Conservation (phyloP, 1,140 invertebrate genomes). For the Cecropterus lyciades region DNA sequence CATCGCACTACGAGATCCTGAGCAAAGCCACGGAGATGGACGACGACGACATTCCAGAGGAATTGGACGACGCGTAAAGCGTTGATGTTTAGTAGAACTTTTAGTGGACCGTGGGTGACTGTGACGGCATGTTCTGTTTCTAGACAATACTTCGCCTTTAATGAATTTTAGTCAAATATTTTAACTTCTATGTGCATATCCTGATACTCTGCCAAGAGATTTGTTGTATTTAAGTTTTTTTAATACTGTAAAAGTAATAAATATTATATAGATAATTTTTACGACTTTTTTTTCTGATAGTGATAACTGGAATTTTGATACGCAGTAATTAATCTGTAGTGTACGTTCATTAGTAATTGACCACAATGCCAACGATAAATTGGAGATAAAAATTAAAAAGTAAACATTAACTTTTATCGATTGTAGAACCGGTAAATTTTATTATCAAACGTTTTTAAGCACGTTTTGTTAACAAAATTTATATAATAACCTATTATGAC, state of each 20-base stretch:
- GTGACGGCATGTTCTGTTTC: slow-evolving; percentile 26
- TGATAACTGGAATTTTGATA: not conserved
- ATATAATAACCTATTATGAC: no score
- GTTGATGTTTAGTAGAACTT: slow-evolving; percentile 25
- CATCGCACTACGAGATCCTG: slow-evolving; percentile 74
- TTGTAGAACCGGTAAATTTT: not conserved
- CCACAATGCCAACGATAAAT: not conserved
- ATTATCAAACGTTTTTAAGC: no score
- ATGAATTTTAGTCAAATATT: slow-evolving; percentile 26
- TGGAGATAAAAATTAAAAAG: not conserved
- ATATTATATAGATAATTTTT: slow-evolving; percentile 16
- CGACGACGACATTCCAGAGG: slow-evolving; percentile 32
- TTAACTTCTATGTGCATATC: slow-evolving; percentile 13
- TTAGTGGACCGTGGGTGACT: slow-evolving; percentile 22
- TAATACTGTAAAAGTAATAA: slow-evolving; percentile 25
- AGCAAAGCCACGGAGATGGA: slow-evolving; percentile 59
- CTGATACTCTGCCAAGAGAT: slow-evolving; percentile 18
- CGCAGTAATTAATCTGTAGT: not conserved
- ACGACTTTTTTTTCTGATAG: slow-evolving; percentile 2
- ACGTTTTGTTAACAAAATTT: no score
- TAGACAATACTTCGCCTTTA: slow-evolving; percentile 18
- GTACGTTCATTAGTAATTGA: not conserved
- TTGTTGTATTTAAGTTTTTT: slow-evolving; percentile 19
- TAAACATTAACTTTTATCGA: not conserved
- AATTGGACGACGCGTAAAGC: slow-evolving; percentile 13